Evolutionary conservation across 1,140 invertebrate genomes (phyloP).

Genomic region (Solenopsis fugax): DNA sequence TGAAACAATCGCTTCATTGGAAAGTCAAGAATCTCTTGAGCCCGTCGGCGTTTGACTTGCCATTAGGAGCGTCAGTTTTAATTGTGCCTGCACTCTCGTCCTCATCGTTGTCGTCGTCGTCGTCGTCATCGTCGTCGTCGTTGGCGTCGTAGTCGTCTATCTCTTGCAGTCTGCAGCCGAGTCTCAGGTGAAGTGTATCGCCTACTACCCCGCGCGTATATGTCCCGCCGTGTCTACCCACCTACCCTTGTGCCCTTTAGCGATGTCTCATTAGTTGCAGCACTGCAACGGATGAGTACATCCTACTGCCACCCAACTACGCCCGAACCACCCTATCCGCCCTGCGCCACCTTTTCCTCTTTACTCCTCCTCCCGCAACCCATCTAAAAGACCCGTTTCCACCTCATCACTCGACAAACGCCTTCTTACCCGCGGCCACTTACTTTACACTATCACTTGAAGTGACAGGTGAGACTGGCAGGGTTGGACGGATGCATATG

Average conservation of each 20-base stretch:
- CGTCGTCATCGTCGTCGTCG: slow-evolving; percentile 69
- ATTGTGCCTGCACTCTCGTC: slow-evolving; percentile 85
- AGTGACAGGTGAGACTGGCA: slow-evolving; percentile 32
- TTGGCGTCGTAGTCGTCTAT: slow-evolving; percentile 79
- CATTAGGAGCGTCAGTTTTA: slow-evolving; percentile 87
- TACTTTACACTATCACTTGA: slow-evolving; percentile 45
- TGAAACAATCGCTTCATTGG: slow-evolving; percentile 87
- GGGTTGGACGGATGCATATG: neutral
- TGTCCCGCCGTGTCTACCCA: slow-evolving; percentile 79
- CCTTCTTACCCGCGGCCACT: slow-evolving; percentile 74
- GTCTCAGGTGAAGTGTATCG: slow-evolving; percentile 87
- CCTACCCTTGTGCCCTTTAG: slow-evolving; percentile 85
- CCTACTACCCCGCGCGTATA: slow-evolving; percentile 82
- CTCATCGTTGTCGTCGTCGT: slow-evolving; percentile 74
- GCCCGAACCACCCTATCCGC: slow-evolving; percentile 58
- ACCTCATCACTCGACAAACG: slow-evolving; percentile 70
- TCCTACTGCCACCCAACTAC: slow-evolving; percentile 76
- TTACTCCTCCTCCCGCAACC: slow-evolving; percentile 55
- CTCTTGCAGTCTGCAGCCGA: slow-evolving; percentile 81
- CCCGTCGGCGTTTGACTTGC: slow-evolving; percentile 87
- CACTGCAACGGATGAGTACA: slow-evolving; percentile 85
- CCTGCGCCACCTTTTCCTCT: slow-evolving; percentile 59
- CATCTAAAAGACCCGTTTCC: slow-evolving; percentile 62
- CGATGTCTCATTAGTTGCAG: slow-evolving; percentile 87
- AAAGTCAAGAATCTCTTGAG: slow-evolving; percentile 87